Evolutionary conservation across 2,113 vertebrate species (phyloP), one percentile per base, ranked within the genome.

Genomic region (Psammodynastes pulverulentus): DNA sequence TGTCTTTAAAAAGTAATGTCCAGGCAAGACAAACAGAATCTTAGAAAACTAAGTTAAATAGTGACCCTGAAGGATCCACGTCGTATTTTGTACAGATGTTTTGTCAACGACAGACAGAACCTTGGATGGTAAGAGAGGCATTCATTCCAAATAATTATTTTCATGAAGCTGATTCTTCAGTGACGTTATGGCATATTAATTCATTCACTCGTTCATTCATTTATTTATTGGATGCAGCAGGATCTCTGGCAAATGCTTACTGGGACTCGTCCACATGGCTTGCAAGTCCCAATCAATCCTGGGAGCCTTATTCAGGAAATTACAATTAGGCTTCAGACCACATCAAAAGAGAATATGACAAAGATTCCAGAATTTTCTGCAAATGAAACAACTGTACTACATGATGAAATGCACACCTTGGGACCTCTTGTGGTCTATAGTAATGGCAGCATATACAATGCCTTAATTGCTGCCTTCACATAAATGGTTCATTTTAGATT

Each of bases 91-190:
- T 72, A 46, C 39, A 93, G 58, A 54, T 48, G 53, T 12, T 46
- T 87, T 46, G 49, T 54, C 56, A 84, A 72, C 0, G 21, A 17
- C 53, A 24, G 89, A 90, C 84, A 90, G 26, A 48, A 58, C 29
- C 92, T 43, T 53, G 43, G 6, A n/a, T 52, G 48, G 21, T 12
- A 87, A 79, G 46, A 4, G 21, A 84, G 51, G 9, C 58, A 87
- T 79, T 53, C 49, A 48, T n/a, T 29, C 85, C 89, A 93, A 91
- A 24, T 88, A 62, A 46, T 45, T 88, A 86, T 56, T 91, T 90
- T 67, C 12, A 56, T 39, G 39, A 88, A 84, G 29, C 62, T 46
- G 9, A 90, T 56, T 88, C 85, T 56, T 91, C n/a, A 84, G 21
- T 46, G n/a, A 54, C 49, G 51, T 88, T 93, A 87, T 90, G 45